These are phyloP conservation scores for Drosophila prolongata DNA, from an alignment of 2,888 invertebrate species.

Conservation along the genomic window DNA sequence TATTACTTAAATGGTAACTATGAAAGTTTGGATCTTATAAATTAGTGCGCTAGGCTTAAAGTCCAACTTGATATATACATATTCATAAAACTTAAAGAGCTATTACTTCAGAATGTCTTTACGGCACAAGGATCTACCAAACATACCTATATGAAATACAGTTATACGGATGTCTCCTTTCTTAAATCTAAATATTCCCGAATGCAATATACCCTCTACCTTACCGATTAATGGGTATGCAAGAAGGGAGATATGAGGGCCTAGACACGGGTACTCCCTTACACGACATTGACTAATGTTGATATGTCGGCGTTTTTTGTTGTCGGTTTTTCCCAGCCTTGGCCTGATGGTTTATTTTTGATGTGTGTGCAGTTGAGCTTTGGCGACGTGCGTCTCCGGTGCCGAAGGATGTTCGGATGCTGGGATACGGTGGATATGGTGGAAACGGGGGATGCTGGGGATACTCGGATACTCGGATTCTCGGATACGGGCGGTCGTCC, in stretches of 20 bases:
- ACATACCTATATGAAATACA: too few relatives aligned
- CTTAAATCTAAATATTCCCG: not conserved
- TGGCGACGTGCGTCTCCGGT: slow-evolving; percentile 51
- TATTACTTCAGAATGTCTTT: too few relatives aligned
- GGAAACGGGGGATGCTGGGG: slow-evolving; percentile 7
- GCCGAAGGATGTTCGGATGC: slow-evolving; percentile 29
- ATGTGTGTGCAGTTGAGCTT: slow-evolving; percentile 70
- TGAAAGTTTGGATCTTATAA: too few relatives aligned
- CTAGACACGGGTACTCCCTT: slow-evolving; percentile 72
- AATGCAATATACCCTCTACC: slow-evolving; percentile 14
- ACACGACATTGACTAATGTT: slow-evolving; percentile 78
- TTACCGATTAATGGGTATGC: not conserved
- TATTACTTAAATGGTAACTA: too few relatives aligned
- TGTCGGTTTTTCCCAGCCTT: slow-evolving; percentile 31
- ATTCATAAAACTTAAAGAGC: too few relatives aligned
- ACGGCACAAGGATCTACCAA: too few relatives aligned
- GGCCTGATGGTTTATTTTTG: slow-evolving; percentile 70
- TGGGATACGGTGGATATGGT: slow-evolving; percentile 2
- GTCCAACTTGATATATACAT: too few relatives aligned
- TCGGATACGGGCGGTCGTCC: slow-evolving; percentile 25
- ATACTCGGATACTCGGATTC: slow-evolving; percentile 16
- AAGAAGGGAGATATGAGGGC: slow-evolving; percentile 39
- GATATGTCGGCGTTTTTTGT: slow-evolving; percentile 67
- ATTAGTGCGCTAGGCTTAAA: too few relatives aligned
- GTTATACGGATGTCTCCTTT: not conserved